Conservation (phyloP, 2,888 invertebrate species). For the Hypsopygia costalis region DNA sequence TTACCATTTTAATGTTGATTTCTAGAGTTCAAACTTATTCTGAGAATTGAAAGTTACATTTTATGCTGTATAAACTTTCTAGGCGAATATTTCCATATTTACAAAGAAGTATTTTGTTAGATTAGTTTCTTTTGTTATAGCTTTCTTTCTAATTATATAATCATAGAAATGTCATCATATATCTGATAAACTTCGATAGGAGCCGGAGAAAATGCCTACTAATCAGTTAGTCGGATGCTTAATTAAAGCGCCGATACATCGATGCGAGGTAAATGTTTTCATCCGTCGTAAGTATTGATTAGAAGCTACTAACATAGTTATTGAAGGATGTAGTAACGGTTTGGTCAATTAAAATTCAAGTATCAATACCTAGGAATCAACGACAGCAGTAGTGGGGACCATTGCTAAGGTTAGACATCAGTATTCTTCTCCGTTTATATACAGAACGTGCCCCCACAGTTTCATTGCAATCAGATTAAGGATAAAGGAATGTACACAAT, state of each 20-base stretch:
- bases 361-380: background rate
- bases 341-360: slow-evolving; percentile 21
- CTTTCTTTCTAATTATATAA: slow-evolving; percentile 1
- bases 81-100: background rate
- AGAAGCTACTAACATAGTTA: slow-evolving; percentile 16
- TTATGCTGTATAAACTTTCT: background rate
- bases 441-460: too few relatives aligned
- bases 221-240: background rate
- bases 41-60: background rate
- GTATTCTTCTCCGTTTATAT: too few relatives aligned
- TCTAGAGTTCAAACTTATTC: background rate
- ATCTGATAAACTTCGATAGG: background rate
- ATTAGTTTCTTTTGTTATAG: slow-evolving; percentile 4
- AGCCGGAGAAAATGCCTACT: background rate
- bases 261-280: slow-evolving; percentile 3
- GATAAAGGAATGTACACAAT: too few relatives aligned
- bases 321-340: slow-evolving; percentile 21
- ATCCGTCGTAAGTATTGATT: slow-evolving; percentile 29
- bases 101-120: slow-evolving; percentile 1
- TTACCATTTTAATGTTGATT: background rate
- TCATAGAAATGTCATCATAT: background rate
- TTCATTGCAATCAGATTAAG: too few relatives aligned
- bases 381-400: too few relatives aligned
- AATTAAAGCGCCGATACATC: background rate
- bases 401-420: too few relatives aligned